Evolutionary conservation across 2,113 vertebrate genomes (phyloP), one percentile per base, ranked within the genome.

Genomic region (Ranitomeya variabilis): DNA sequence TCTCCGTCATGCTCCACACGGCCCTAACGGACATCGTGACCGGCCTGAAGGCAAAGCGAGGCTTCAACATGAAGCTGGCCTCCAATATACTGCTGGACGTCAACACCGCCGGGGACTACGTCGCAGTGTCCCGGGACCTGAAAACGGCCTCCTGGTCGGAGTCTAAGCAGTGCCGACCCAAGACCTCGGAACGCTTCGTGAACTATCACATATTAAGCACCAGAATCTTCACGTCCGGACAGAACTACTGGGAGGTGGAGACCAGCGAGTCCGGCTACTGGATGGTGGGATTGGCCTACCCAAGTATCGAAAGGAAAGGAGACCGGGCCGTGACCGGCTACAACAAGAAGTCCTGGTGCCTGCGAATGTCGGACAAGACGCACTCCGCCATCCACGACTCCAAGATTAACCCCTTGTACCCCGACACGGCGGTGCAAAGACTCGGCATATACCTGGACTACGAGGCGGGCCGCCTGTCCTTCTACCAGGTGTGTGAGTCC

Each of bases 221-320:
- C 31, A 82, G 31, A 19, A 74, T 81, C 11, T 88, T 88, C 80
- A 62, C 57, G 7, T 64, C 80, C 2, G 87, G 87, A 8, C 79
- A 62, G 5, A 73, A 76, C 15, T 88, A 88, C 80, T 88, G 87
- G 87, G 87, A 88, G 16, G 79, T 88, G 80, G 87, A 83, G 80
- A 60, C 64, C 55, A 83, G 69, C n/a, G 67, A 83, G 19, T 62
- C 23, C 23, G 80, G 79, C 21, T 55, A 64, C 26, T 88, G 87
- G 87, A 52, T 37, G 37, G 67, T 88, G 14, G 87, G 87, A 8
- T 10, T 88, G 87, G 87, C 87, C 19, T 88, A 88, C 67, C 80
- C 79, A 71, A 83, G 87, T 74, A 88, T 88, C 62, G 80, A 83
- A n/a, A 51, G 87, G 15, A 59, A 64, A 31, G 87, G 80, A 26